Evolutionary conservation across 2,113 vertebrate genomes (phyloP), one percentile per base, ranked within the genome.

Genomic region (Neolamprologus ventralis): DNA sequence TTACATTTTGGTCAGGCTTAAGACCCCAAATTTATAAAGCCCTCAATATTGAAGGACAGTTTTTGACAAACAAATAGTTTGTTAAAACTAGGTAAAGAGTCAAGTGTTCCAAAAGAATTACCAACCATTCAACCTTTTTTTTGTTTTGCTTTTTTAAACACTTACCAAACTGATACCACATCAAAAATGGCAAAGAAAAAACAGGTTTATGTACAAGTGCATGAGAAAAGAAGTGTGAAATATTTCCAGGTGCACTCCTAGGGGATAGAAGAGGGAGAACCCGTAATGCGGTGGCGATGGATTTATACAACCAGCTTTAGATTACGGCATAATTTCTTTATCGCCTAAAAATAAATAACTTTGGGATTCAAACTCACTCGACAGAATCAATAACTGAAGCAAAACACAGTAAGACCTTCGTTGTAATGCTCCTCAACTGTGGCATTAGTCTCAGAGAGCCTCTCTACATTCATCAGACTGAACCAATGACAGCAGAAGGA

Each of bases 391-490:
- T 9, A 92, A 82, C 68, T 75, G 58, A 89, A 88, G 89, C 73
- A 88, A 84, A 86, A 86, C 83, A 86, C 40, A 40, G 90, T 40
- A 28, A 80, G 82, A 86, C 73, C 81, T 82, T 71, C 49, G 78
- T 81, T 85, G 71, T 47, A 26, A 55, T 88, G 82, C 33, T 81
- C 73, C 49, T 90, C 68, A 49, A 73, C 88, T 47, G 84, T 23
- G 86, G 81, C 81, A 11, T 85, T 53, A 37, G 82, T 81, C 45
- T 87, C 86, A 91, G 54, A 65, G 84, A 65, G 79, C 83, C 81
- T 88, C 35, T 51, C 1, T 93, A 94, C 95, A 94, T 93, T 96
- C 94, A 92, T 85, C 81, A 57, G 42, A 88, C 88, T 92, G 94
- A 82, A 83, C 26, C 73, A 81, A 86, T 89, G 90, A 90, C 90